Percentiles rank a stretch among this genome's conserved stretches.
Evolutionary conservation across 2,888 invertebrate genomes (phyloP).

Genomic region (Campoplex nolae): DNA sequence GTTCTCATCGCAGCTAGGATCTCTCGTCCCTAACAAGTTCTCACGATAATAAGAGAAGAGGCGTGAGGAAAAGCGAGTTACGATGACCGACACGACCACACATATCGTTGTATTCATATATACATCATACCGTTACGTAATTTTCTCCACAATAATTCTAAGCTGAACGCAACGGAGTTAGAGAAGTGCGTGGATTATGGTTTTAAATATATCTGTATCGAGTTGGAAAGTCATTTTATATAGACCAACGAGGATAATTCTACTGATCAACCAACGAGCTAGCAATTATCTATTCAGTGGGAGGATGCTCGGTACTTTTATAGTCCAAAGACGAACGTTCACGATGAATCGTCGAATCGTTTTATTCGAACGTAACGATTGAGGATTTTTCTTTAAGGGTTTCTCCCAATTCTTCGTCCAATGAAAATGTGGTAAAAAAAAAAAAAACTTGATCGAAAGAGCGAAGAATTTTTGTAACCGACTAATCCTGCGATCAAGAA

Average conservation of each 20-base stretch:
- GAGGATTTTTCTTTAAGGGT: not conserved
- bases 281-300: conserved; percentile 45
- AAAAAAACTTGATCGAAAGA: not conserved
- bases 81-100: conserved; percentile 51
- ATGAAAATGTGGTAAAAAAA: not conserved
- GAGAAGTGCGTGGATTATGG: conserved; percentile 12
- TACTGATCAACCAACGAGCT: conserved; percentile 48
- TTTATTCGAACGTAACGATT: not conserved
- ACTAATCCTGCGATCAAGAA: not conserved
- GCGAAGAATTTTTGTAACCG: not conserved
- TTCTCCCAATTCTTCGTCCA: not conserved
- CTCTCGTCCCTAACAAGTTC: not conserved
- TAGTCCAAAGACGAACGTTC: conserved; percentile 3
- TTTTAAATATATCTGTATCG: conserved; percentile 6
- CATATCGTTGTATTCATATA: conserved; percentile 21
- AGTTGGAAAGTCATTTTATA: conserved; percentile 49
- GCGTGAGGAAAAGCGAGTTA: conserved; percentile 47
- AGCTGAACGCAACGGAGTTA: conserved; percentile 27
- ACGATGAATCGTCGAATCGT: conserved; percentile 19
- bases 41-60: conserved; percentile 41
- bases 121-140: conserved; percentile 49
- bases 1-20: not conserved
- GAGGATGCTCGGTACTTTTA: conserved; percentile 21
- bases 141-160: conserved; percentile 21
- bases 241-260: conserved; percentile 25